Conservation (phyloP, 2,888 invertebrate genomes). For the Amorpha juglandis region DNA sequence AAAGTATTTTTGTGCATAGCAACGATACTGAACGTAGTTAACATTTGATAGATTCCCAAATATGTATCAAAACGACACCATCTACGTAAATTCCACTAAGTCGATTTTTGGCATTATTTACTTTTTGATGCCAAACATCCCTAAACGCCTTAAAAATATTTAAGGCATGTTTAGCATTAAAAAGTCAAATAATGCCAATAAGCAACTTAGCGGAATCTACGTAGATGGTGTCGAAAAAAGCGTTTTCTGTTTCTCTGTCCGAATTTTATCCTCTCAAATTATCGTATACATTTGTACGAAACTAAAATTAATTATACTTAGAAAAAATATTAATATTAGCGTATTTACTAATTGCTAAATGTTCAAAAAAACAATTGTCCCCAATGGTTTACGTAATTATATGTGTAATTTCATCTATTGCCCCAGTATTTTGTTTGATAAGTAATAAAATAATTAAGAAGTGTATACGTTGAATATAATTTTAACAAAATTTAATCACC, state of each 20-base stretch:
- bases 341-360: background rate
- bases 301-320: background rate
- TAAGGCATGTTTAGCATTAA: too few relatives aligned
- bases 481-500: background rate
- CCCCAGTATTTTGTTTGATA: slow-evolving; percentile 1
- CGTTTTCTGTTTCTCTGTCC: background rate
- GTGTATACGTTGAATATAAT: background rate
- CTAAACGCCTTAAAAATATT: too few relatives aligned
- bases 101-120: too few relatives aligned
- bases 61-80: too few relatives aligned
- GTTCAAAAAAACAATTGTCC: background rate
- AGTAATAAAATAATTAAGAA: background rate
- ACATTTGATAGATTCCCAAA: slow-evolving; percentile 3
- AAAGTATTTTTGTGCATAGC: slow-evolving; percentile 11
- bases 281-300: too few relatives aligned
- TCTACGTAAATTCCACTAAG: too few relatives aligned
- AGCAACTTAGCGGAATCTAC: too few relatives aligned
- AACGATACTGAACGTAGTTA: slow-evolving; percentile 1
- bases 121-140: too few relatives aligned
- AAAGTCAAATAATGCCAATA: too few relatives aligned
- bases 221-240: too few relatives aligned
- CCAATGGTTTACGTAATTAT: background rate
- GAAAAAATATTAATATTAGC: background rate
- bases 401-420: background rate
- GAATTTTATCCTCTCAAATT: background rate